phyloP scores from a whole-genome alignment of 1,140 invertebrate genomes.

The Ceratina australensis region DNA sequence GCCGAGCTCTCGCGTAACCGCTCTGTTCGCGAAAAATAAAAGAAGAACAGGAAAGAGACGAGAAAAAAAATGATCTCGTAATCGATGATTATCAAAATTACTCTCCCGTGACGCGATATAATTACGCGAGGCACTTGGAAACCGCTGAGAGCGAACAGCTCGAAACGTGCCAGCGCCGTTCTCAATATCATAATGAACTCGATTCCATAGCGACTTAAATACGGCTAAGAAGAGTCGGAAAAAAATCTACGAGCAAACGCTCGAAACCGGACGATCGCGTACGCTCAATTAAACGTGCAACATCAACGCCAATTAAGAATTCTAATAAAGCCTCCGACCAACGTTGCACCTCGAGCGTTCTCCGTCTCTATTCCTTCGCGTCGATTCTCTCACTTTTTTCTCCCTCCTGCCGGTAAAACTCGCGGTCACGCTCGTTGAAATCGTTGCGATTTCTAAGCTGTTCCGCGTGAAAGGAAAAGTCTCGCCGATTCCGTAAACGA shows the following conservation, averaged over 20 bases:
- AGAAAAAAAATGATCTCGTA: not conserved
- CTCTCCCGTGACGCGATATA: not conserved
- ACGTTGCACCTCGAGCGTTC: not conserved
- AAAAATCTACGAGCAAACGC: not conserved
- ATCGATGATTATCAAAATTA: conserved; percentile 18
- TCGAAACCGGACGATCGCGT: not conserved
- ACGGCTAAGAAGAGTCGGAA: not conserved
- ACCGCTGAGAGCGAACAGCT: conserved; percentile 4
- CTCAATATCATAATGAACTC: not conserved
- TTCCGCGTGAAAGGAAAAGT: conserved; percentile 35
- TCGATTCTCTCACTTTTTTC: not conserved
- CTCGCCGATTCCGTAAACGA: conserved; percentile 10
- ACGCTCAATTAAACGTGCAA: too few species aligned
- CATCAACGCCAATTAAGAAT: not conserved
- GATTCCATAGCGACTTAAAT: not conserved
- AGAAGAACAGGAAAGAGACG: too few species aligned
- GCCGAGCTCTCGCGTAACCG: conserved; percentile 4
- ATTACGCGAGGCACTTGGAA: not conserved
- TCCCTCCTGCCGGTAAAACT: not conserved
- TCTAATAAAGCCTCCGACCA: too few species aligned
- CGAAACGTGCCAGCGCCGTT: not conserved
- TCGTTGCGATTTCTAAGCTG: not conserved
- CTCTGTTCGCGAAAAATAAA: not conserved
- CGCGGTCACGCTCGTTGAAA: conserved; percentile 4
- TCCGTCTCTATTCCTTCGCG: too few species aligned